phyloP scores from a whole-genome alignment of 1,140 invertebrate genomes.

The Antheraea pernyi region DNA sequence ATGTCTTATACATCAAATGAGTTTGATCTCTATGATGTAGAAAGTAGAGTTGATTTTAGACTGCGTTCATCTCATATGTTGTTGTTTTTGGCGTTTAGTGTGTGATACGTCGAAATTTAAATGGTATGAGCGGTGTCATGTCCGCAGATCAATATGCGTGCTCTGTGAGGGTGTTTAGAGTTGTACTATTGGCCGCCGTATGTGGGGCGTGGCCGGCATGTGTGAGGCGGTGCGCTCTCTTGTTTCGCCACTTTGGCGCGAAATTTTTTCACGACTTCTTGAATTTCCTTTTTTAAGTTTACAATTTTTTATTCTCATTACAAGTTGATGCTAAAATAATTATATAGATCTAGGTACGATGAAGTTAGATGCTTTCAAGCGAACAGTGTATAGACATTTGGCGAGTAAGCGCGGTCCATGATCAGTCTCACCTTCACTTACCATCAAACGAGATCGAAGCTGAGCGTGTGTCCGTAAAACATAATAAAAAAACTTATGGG shows the following conservation, averaged over 20 bases:
- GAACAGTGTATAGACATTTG: too few species aligned
- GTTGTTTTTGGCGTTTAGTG: constrained; percentile 76
- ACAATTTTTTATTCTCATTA: background rate
- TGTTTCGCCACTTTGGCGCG: constrained; percentile 34
- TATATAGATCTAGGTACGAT: too few species aligned
- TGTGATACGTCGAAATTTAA: constrained; percentile 78
- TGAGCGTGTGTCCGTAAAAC: too few species aligned
- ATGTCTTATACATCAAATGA: constrained; percentile 13
- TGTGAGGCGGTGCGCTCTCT: constrained; percentile 62
- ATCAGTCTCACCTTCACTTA: too few species aligned
- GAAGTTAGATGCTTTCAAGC: too few species aligned
- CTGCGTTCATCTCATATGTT: constrained; percentile 47
- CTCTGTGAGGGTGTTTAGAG: constrained; percentile 67
- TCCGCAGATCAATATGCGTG: constrained; percentile 77
- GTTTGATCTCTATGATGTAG: constrained; percentile 28
- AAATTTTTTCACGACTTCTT: background rate
- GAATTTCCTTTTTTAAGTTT: constrained; percentile 10
- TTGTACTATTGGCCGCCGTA: constrained; percentile 64
- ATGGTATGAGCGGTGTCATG: constrained; percentile 72
- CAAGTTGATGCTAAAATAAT: background rate
- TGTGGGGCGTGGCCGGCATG: constrained; percentile 66
- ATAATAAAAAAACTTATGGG: too few species aligned
- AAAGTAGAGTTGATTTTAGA: constrained; percentile 30
- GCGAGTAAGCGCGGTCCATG: too few species aligned
- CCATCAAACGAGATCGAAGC: too few species aligned